Evolutionary conservation across 2,888 invertebrate species (phyloP).

Genomic region (Cheilosia vulpina): DNA sequence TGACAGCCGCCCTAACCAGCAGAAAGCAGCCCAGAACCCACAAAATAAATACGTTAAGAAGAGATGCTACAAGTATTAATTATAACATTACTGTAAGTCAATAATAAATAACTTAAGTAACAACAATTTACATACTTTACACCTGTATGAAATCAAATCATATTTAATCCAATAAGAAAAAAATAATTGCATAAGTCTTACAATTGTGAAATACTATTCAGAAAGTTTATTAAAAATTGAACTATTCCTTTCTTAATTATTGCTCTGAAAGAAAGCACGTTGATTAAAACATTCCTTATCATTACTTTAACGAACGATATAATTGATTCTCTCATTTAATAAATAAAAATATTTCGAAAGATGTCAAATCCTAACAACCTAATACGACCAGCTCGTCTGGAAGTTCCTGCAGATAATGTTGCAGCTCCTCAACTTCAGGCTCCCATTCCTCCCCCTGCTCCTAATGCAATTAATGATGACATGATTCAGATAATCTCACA

Average conservation of each 20-base stretch:
- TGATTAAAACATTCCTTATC: not conserved
- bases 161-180: not conserved
- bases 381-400: no score
- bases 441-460: no score
- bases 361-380: no score
- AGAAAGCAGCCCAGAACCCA: not conserved
- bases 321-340: slow-evolving; percentile 13
- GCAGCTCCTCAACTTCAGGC: no score
- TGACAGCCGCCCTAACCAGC: slow-evolving; percentile 1
- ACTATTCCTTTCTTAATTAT: not conserved
- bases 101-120: no score
- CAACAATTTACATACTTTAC: not conserved
- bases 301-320: slow-evolving; percentile 12
- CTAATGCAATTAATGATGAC: no score
- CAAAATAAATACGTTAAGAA: no score
- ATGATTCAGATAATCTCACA: no score
- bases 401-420: no score
- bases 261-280: not conserved
- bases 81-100: no score
- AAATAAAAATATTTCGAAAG: not conserved
- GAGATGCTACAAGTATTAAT: no score
- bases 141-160: not conserved
- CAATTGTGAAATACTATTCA: not conserved
- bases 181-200: not conserved
- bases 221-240: not conserved